Conservation (phyloP, 2,888 invertebrate genomes). For the Tineola bisselliella region DNA sequence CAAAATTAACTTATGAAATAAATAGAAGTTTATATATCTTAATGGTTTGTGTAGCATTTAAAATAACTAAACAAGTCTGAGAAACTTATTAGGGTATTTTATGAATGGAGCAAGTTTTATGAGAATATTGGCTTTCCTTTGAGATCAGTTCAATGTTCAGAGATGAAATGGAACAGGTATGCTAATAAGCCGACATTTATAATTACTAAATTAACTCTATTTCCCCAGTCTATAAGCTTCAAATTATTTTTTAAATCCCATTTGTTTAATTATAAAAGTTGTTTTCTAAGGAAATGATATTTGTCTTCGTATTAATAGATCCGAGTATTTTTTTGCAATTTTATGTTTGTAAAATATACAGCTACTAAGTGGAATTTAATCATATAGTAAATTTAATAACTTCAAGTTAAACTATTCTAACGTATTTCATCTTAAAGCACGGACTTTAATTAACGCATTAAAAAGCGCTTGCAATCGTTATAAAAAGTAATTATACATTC, state of each 20-base stretch:
- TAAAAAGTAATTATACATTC: too few relatives aligned
- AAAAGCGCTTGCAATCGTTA: too few relatives aligned
- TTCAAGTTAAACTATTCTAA: background rate
- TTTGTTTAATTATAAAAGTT: background rate
- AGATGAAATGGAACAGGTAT: constrained; percentile 38
- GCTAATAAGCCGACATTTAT: constrained; percentile 33
- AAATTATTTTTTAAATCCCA: background rate
- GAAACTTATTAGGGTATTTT: constrained; percentile 23
- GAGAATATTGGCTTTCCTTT: constrained; percentile 31
- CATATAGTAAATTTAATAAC: too few relatives aligned
- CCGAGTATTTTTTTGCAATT: constrained; percentile 22
- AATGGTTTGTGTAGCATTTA: too few relatives aligned
- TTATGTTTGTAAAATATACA: background rate
- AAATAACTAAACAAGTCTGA: background rate
- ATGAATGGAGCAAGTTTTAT: constrained; percentile 29
- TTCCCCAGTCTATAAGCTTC: background rate
- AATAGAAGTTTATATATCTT: too few relatives aligned
- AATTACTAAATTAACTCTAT: background rate
- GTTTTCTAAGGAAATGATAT: constrained; percentile 38
- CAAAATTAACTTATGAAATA: too few relatives aligned
- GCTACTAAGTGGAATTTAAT: too few relatives aligned
- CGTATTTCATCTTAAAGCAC: too few relatives aligned
- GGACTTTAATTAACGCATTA: too few relatives aligned
- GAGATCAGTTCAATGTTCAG: constrained; percentile 24
- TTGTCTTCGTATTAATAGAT: constrained; percentile 40